Percentiles rank a stretch among this genome's conserved stretches.
phyloP scores from a whole-genome alignment of 1,140 invertebrate genomes.

The Bicyclus anynana region DNA sequence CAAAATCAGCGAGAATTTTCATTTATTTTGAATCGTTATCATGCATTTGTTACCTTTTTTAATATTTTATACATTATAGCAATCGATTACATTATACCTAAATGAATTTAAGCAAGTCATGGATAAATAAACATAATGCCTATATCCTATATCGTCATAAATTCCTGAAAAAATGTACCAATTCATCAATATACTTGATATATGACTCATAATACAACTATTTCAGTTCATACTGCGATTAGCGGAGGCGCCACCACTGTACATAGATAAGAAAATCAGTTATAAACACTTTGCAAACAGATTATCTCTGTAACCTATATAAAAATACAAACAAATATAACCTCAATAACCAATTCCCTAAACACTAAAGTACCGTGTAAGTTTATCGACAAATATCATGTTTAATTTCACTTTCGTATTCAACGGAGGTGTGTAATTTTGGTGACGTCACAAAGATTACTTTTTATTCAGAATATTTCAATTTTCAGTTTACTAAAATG shows the following conservation, averaged over 20 bases:
- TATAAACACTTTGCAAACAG: background rate
- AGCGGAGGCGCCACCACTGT: slow-evolving; percentile 16
- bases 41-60: too few species aligned
- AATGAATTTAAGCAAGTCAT: too few species aligned
- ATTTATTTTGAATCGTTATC: too few species aligned
- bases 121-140: too few species aligned
- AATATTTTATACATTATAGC: too few species aligned
- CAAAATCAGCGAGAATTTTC: too few species aligned
- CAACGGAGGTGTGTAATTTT: slow-evolving; percentile 9
- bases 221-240: slow-evolving; percentile 18
- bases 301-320: background rate
- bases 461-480: too few species aligned
- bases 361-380: background rate
- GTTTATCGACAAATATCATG: background rate
- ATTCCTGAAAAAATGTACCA: slow-evolving; percentile 14
- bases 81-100: too few species aligned
- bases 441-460: slow-evolving; percentile 4
- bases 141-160: slow-evolving; percentile 1
- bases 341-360: background rate
- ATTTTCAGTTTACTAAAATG: too few species aligned
- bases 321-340: background rate
- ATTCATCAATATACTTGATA: slow-evolving; percentile 6
- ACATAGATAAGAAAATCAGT: slow-evolving; percentile 14
- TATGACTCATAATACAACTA: slow-evolving; percentile 32
- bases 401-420: background rate